Base-by-base conservation (phyloP, 1,140 invertebrate genomes). In the Drosophila murphyi region DNA sequence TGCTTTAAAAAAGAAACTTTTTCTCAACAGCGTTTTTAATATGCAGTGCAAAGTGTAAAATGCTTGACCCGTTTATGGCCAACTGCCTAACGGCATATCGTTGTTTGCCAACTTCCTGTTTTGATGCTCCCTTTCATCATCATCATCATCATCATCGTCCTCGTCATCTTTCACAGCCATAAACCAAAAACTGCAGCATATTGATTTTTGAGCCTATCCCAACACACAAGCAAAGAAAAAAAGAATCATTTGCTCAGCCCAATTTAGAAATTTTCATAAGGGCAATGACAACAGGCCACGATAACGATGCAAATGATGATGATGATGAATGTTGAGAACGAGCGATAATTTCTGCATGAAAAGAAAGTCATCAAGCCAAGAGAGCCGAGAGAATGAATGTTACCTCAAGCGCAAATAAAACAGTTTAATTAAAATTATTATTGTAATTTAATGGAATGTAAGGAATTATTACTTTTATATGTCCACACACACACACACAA, bases 371-470 rank as follows among this genome's bases (percentile, higher is more conserved):
- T 77, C 67, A 81, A 72, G 57, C 64, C 57, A 20, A 20, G 41
- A 52, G 43, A 29, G 51, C 54, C 35, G 29, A 57, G 35, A 64
- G 64, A 80, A 80, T 80, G 64, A 80, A 80, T 80, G 68, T 68
- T 80, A 85, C 68, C 68, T 85, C 59, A 81, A 67, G 74, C 82
- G 76, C 85, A 89, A 80, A 79, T 70, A 76, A 89, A 85, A 85
- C 85, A 90, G 86, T 88, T 88, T 88, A 88, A 88, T 88, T 88
- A 88, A 85, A 88, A 89, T 88, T 89, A 88, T 88, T 88, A 88
- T 88, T 89, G 85, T 88, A 89, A 88, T 89, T 88, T 88, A 88
- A 88, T 89, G 85, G 80, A 85, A 89, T 88, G 85, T 81, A 62
- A 89, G 86, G 85, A 81, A 88, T 89, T 88, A 85, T 88, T 78